These are phyloP conservation scores for Seira sanloemensis DNA, from an alignment of 2,888 invertebrate genomes.

Conservation along the genomic window DNA sequence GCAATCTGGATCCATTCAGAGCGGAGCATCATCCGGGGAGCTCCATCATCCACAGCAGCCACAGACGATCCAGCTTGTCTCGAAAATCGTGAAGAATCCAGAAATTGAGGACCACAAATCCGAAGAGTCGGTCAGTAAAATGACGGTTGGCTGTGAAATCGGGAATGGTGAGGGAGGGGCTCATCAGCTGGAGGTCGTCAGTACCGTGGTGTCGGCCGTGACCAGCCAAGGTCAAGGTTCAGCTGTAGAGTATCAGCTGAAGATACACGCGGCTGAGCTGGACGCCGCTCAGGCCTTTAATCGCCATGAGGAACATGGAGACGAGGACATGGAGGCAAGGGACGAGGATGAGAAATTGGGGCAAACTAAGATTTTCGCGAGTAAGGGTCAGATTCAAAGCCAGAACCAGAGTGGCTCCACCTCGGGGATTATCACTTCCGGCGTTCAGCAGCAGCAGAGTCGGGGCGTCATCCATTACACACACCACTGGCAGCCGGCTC, in stretches of 20 bases:
- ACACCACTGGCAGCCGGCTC: slow-evolving; percentile 69
- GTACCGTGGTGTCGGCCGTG: too few relatives aligned
- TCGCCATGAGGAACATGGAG: slow-evolving; percentile 13
- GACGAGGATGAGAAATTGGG: too few relatives aligned
- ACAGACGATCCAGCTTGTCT: too few relatives aligned
- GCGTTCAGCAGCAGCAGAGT: slow-evolving; percentile 44
- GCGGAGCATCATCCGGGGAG: not conserved
- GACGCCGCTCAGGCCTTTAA: too few relatives aligned
- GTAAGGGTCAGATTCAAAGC: not conserved
- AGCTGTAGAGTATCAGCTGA: slow-evolving; percentile 50
- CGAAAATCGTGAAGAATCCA: too few relatives aligned
- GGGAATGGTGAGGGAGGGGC: not conserved
- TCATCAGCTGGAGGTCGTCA: too few relatives aligned
- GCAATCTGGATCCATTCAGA: not conserved
- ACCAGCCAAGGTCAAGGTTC: not conserved
- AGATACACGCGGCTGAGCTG: slow-evolving; percentile 52
- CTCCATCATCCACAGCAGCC: slow-evolving; percentile 12
- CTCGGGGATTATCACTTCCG: slow-evolving; percentile 60
- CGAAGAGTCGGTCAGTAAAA: slow-evolving; percentile 22
- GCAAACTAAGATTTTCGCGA: not conserved
- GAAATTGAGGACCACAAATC: too few relatives aligned
- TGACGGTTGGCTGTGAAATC: slow-evolving; percentile 32
- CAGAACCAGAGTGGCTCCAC: too few relatives aligned
- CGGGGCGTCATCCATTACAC: slow-evolving; percentile 72
- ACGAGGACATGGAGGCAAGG: slow-evolving; percentile 36